These are phyloP conservation scores for Drosophila melanica DNA, from an alignment of 1,140 invertebrate species.

Conservation along the genomic window DNA sequence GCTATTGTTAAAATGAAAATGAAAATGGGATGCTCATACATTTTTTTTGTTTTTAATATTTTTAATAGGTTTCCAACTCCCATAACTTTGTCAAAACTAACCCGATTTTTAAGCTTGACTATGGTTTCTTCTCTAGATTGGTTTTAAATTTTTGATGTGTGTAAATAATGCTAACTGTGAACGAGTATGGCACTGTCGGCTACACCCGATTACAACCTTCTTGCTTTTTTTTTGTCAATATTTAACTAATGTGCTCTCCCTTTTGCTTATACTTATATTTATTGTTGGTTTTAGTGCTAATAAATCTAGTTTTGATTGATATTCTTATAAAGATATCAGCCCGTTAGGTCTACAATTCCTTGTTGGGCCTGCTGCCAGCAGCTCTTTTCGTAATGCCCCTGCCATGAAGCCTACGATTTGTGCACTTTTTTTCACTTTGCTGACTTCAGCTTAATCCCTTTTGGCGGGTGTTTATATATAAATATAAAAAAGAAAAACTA, in stretches of 20 bases:
- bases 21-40: too few species aligned
- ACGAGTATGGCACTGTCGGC: too few species aligned
- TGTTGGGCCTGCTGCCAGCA: slow-evolving; percentile 20
- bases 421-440: slow-evolving; percentile 29
- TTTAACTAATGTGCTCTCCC: neutral
- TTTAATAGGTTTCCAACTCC: too few species aligned
- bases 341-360: neutral
- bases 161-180: too few species aligned
- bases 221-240: slow-evolving; percentile 1
- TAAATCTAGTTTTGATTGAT: slow-evolving; percentile 26
- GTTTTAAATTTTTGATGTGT: too few species aligned
- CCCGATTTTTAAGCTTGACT: too few species aligned
- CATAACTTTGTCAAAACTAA: too few species aligned
- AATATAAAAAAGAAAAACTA: too few species aligned
- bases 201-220: too few species aligned
- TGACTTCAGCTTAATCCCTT: slow-evolving; percentile 54
- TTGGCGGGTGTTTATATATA: slow-evolving; percentile 32
- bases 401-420: slow-evolving; percentile 22
- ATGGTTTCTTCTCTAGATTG: too few species aligned
- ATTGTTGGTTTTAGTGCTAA: neutral
- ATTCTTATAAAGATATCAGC: slow-evolving; percentile 1
- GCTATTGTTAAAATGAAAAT: too few species aligned
- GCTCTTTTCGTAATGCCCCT: slow-evolving; percentile 11
- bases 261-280: neutral
- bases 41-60: too few species aligned